Base-by-base conservation (phyloP, 2,113 vertebrate species). In the Percina caprodes region DNA sequence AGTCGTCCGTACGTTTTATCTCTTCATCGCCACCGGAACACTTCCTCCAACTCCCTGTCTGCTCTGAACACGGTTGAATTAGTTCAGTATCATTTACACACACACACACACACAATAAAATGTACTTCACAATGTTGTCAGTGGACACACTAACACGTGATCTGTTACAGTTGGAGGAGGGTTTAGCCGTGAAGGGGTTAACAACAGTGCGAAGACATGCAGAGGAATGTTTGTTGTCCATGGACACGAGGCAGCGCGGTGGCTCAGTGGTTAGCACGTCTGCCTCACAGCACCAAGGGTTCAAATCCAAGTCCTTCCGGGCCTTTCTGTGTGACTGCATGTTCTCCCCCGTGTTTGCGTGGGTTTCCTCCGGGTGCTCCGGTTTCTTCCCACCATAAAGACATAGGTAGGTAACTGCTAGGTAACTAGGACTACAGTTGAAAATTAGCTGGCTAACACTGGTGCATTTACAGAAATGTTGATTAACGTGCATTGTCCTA, bases 201-300 rank as follows among this genome's bases (percentile, higher is more conserved):
- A n/a, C n/a, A n/a, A n/a, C n/a, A 19, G 35, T 1, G 52, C 55
- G 45, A 75, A 68, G 59, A 82, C 85, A 60, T 72, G 79, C 85
- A 35, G 33, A 11, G 85, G 76, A 85, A 85, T 70, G 84, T 77
- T 69, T 67, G 65, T 52, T 54, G 82, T 79, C 74, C 82, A 35
- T 78, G 26, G 26, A 30, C 26, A 3, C 3, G 26, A 30, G 26
- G 26, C 26, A 3, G 26, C 26, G 2, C 26, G 26, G 26, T 2
- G 26, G 26, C 26, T 30, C 26, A 3, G 26, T 30, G 26, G 26
- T 30, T 30, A 2, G 26, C 26, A 30, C 26, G 2, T 30, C 26
- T 30, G 26, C 26, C 26, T 30, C 26, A 30, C 26, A 30, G 26
- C 26, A 2, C 26, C 26, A 30, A 30, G 26, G 26, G 26, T 30